Evolutionary conservation across 2,797 vertebrate species (phyloP).

Genomic region (Chaetophractus vellerosus): DNA sequence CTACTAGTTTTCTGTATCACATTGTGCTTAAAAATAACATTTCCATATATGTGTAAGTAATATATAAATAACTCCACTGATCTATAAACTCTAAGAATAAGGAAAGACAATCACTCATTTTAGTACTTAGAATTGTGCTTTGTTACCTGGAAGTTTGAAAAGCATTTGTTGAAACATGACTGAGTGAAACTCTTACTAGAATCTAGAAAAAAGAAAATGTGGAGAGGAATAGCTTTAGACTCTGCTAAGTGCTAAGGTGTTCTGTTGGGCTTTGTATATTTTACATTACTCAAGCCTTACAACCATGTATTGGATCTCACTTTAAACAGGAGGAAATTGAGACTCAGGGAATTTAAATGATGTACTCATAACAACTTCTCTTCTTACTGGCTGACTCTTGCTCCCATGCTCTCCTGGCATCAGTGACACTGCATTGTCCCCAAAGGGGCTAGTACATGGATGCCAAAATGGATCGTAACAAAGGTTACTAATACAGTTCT

Average conservation of each 20-base stretch:
- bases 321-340: conserved; percentile 36
- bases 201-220: background rate
- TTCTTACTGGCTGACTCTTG: background rate
- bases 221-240: background rate
- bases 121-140: background rate
- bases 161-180: background rate
- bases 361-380: background rate
- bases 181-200: conserved; percentile 17
- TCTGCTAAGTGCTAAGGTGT: background rate
- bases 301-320: conserved; percentile 23
- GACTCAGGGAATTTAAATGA: conserved; percentile 59
- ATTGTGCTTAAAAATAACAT: background rate
- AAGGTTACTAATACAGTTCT: background rate
- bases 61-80: background rate
- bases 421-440: background rate
- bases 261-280: background rate
- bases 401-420: background rate
- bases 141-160: background rate
- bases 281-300: background rate
- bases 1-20: conserved; percentile 1
- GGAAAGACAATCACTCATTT: conserved; percentile 12
- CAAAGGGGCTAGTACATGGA: background rate
- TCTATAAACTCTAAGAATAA: conserved; percentile 20
- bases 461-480: background rate
- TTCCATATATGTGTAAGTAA: background rate